Conservation (phyloP, 2,797 vertebrate genomes). For the Trichosurus vulpecula region DNA sequence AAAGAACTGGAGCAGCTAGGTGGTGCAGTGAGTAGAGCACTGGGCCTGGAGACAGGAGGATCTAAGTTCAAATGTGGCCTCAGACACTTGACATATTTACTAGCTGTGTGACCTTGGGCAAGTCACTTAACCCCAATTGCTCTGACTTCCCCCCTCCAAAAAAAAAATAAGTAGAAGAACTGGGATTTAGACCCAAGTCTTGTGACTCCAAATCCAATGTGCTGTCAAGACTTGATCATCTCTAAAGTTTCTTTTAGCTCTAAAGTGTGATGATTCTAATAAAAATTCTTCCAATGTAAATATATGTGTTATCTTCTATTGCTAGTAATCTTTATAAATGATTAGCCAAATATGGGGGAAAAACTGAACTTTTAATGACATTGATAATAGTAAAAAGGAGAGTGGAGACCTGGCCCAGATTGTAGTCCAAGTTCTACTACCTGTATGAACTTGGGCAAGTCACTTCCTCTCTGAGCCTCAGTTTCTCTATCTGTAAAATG, state of each 20-base stretch:
- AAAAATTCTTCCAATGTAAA: conserved; percentile 1
- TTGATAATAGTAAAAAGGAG: neutral
- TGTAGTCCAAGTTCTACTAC: neutral
- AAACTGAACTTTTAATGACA: neutral
- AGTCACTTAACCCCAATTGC: no score
- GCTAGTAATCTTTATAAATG: neutral
- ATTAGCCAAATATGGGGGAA: neutral
- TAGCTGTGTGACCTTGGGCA: no score
- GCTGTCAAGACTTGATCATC: neutral
- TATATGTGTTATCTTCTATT: neutral
- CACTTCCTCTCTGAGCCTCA: neutral
- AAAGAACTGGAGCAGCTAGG: no score
- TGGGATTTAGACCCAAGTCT: neutral
- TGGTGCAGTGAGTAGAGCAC: no score
- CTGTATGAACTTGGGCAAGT: neutral
- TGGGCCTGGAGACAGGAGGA: no score
- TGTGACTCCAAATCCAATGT: neutral
- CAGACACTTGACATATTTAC: no score
- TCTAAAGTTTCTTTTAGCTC: conserved; percentile 9
- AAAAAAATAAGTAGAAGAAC: no score
- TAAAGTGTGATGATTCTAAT: neutral
- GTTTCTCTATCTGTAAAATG: neutral
- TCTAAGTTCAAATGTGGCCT: no score
- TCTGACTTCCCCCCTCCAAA: no score
- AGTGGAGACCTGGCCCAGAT: neutral